Evolutionary conservation across 2,888 invertebrate genomes (phyloP).

Genomic region (Idaea dimidiata): DNA sequence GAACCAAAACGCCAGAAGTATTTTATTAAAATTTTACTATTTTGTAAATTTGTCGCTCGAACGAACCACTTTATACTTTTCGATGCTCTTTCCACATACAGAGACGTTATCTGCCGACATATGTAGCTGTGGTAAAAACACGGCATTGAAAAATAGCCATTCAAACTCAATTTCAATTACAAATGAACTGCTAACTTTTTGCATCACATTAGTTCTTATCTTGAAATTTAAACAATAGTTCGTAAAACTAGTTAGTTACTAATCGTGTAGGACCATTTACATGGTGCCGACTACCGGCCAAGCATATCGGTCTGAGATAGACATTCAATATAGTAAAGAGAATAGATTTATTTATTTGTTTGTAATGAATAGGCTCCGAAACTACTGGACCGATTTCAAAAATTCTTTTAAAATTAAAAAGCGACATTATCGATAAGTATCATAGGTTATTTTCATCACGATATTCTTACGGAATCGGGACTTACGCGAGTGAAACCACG

Average conservation of each 20-base stretch:
- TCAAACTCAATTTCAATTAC: neutral
- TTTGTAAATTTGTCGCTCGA: neutral
- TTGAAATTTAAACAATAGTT: neutral
- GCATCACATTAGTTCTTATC: neutral
- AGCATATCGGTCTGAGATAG: too few species aligned
- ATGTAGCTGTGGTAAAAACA: neutral
- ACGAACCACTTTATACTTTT: neutral
- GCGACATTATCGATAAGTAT: too few species aligned
- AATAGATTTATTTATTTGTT: too few species aligned
- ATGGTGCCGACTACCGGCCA: neutral
- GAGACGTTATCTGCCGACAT: neutral
- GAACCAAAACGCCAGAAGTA: too few species aligned
- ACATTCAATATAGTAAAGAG: too few species aligned
- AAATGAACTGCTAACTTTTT: neutral
- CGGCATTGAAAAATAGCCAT: neutral
- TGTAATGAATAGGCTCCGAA: too few species aligned
- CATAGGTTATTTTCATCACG: too few species aligned
- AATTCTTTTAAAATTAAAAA: too few species aligned
- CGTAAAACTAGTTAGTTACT: constrained; percentile 11
- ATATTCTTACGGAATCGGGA: too few species aligned
- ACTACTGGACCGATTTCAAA: too few species aligned
- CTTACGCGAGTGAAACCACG: too few species aligned
- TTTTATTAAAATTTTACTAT: too few species aligned
- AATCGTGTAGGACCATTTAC: constrained; percentile 20
- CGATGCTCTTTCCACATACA: neutral